Evolutionary conservation across 2,113 vertebrate genomes (phyloP).

Genomic region (Stegastes partitus): DNA sequence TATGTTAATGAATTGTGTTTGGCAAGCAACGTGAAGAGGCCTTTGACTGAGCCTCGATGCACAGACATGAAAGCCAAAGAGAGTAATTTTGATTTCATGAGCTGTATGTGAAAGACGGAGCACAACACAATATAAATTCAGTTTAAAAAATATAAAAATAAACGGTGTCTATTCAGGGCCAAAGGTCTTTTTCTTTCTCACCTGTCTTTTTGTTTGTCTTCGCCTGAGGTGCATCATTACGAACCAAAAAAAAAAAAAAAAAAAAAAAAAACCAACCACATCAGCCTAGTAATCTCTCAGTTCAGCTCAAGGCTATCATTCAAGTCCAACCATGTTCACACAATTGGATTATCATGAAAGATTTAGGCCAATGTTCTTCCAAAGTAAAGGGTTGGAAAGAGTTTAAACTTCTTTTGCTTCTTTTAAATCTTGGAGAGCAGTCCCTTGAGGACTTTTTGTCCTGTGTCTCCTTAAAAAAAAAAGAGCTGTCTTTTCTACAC

Average conservation of each 20-base stretch:
- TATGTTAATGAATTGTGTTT: conserved; percentile 28
- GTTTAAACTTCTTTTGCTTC: conserved; percentile 7
- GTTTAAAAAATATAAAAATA: no score
- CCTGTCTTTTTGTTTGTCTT: background rate
- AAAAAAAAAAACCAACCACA: background rate
- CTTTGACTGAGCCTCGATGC: background rate
- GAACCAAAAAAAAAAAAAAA: no score
- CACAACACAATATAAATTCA: no score
- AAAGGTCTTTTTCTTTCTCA: background rate
- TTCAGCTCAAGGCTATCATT: conserved; percentile 30
- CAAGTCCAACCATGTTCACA: conserved; percentile 11
- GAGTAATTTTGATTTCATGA: background rate
- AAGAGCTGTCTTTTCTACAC: no score
- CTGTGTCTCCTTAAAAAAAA: no score
- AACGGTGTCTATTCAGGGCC: background rate
- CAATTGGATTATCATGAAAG: conserved; percentile 31
- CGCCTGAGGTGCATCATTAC: conserved; percentile 9
- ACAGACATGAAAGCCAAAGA: background rate
- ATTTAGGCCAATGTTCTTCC: conserved; percentile 27
- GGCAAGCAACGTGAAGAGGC: conserved; percentile 4
- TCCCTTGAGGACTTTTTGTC: conserved; percentile 14
- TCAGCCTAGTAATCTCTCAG: conserved; percentile 16
- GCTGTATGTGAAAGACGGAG: no score
- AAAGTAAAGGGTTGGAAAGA: conserved; percentile 17
- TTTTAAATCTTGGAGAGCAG: background rate